These are phyloP conservation scores for Cephus runcator DNA, from an alignment of 2,888 invertebrate genomes.

Conservation along the genomic window DNA sequence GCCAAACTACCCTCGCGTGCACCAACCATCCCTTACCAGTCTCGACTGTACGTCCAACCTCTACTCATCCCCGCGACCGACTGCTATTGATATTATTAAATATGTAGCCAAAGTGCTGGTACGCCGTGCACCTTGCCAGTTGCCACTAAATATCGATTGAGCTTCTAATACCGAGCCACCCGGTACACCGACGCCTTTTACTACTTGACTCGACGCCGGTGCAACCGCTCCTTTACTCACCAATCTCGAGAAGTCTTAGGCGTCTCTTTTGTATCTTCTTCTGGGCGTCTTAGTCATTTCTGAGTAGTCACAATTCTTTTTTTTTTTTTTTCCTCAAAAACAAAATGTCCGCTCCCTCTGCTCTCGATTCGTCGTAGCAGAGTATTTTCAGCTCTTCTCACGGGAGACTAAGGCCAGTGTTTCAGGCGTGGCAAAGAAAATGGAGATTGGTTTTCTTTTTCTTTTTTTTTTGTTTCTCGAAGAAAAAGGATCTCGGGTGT, in stretches of 20 bases:
- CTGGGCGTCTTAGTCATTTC: background rate
- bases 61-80: constrained; percentile 5
- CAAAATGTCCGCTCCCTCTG: background rate
- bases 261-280: background rate
- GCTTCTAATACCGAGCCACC: background rate
- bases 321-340: background rate
- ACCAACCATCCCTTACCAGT: background rate
- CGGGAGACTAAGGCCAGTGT: background rate
- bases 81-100: constrained; percentile 21
- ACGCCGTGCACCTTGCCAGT: constrained; percentile 4
- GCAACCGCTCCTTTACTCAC: background rate
- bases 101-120: constrained; percentile 12
- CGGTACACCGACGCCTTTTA: background rate
- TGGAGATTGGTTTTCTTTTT: background rate
- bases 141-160: constrained; percentile 12
- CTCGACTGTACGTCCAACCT: background rate
- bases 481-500: background rate
- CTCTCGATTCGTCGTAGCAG: background rate
- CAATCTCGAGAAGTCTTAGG: background rate
- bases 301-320: background rate
- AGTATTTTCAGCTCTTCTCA: background rate
- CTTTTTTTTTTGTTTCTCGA: background rate
- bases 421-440: background rate
- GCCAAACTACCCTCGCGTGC: constrained; percentile 15
- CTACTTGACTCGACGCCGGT: background rate